These are phyloP conservation scores for Montipora efflorescens DNA, from an alignment of 64 coral and sea anemone species.

Conservation along the genomic window DNA sequence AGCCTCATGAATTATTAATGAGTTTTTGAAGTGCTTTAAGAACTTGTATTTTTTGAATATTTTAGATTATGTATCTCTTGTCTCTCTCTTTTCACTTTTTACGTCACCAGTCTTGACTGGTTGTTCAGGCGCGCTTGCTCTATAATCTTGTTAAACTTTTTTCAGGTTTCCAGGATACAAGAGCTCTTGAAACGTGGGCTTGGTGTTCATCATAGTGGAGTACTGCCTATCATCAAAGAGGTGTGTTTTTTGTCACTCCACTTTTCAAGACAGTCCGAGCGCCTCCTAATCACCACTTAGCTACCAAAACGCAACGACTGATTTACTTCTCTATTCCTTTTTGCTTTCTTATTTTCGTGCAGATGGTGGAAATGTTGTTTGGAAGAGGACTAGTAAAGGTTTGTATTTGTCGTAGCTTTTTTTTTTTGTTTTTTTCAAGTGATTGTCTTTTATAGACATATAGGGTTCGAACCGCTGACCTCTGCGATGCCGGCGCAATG, in stretches of 20 bases:
- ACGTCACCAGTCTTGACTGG: no score
- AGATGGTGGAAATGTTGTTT: slow-evolving; percentile 98
- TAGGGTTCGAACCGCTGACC: no score
- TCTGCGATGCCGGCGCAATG: no score
- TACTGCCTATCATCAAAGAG: slow-evolving; percentile 99
- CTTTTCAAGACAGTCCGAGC: no score
- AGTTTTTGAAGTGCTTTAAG: no score
- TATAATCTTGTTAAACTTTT: not conserved
- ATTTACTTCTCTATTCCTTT: not conserved
- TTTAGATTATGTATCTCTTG: no score
- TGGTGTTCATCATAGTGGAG: slow-evolving; percentile 97
- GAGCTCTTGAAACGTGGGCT: slow-evolving; percentile 90
- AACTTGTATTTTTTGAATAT: no score
- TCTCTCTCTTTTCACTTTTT: no score
- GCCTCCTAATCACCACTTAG: not conserved
- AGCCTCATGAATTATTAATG: no score
- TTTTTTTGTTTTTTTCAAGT: no score
- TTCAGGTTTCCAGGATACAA: slow-evolving; percentile 88
- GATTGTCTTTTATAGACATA: no score
- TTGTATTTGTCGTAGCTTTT: not conserved
- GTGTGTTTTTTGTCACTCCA: slow-evolving; percentile 25
- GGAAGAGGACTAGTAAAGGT: slow-evolving; percentile 90
- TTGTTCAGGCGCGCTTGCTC: no score
- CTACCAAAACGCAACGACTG: not conserved
- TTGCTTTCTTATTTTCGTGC: not conserved